Evolutionary conservation across 2,113 vertebrate species (phyloP).

Genomic region (Carassius auratus): DNA sequence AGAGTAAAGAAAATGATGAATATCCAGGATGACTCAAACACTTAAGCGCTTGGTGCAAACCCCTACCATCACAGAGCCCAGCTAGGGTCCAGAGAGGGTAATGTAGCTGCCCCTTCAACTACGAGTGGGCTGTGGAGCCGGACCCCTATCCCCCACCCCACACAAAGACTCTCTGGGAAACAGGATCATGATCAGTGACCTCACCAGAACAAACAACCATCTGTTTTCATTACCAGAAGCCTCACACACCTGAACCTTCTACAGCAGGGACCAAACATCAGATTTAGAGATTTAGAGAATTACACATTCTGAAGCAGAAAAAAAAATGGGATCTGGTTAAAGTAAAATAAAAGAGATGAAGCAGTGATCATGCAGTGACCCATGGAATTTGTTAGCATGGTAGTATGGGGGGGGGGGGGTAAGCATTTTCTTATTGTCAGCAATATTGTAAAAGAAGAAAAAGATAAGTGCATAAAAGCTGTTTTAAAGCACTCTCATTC

Average conservation of each 20-base stretch:
- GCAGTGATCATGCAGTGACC: no score
- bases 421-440: no score
- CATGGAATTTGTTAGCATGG: not conserved
- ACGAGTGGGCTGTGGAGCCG: slow-evolving; percentile 66
- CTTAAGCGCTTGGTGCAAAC: slow-evolving; percentile 51
- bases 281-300: not conserved
- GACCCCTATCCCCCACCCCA: slow-evolving; percentile 59
- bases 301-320: not conserved
- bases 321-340: not conserved
- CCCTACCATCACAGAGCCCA: slow-evolving; percentile 58
- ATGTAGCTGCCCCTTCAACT: slow-evolving; percentile 74
- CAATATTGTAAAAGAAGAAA: not conserved
- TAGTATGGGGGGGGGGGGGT: no score
- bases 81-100: slow-evolving; percentile 63
- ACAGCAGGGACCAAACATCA: not conserved
- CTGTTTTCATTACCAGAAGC: slow-evolving; percentile 57
- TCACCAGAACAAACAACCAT: slow-evolving; percentile 65
- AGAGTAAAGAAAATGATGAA: not conserved
- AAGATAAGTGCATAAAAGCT: not conserved
- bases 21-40: slow-evolving; percentile 26
- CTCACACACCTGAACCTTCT: slow-evolving; percentile 27
- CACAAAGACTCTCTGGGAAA: slow-evolving; percentile 59
- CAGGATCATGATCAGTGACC: slow-evolving; percentile 70
- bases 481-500: not conserved
- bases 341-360: no score